phyloP scores from a whole-genome alignment of 2,888 invertebrate species.

The Terebella lapidaria region DNA sequence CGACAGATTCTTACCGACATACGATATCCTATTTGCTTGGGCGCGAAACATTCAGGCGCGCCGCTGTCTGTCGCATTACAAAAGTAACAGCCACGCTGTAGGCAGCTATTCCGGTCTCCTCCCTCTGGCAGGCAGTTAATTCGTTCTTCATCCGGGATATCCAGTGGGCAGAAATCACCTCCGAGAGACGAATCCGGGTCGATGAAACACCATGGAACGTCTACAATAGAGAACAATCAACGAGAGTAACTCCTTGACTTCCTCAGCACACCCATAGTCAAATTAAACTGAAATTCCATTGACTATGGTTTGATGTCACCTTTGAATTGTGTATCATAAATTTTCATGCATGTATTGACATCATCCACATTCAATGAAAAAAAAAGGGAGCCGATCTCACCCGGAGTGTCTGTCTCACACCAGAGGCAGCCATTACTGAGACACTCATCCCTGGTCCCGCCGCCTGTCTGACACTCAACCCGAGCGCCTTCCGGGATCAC shows the following conservation, averaged over 20 bases:
- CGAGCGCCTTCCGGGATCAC: constrained; percentile 8
- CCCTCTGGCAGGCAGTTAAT: constrained; percentile 26
- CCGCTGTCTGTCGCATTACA: not conserved
- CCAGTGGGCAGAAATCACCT: constrained; percentile 4
- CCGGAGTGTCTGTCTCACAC: constrained; percentile 7
- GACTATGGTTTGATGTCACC: too few species aligned
- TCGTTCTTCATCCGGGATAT: constrained; percentile 12
- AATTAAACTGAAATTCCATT: too few species aligned
- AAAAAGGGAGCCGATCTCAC: too few species aligned
- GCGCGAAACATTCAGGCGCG: not conserved
- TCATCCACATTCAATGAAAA: too few species aligned
- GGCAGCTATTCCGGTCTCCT: constrained; percentile 13
- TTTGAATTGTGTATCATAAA: too few species aligned
- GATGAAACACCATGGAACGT: not conserved
- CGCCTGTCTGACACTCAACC: constrained; percentile 18
- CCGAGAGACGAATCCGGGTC: not conserved
- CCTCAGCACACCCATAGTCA: too few species aligned
- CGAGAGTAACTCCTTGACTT: too few species aligned
- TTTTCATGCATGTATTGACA: too few species aligned
- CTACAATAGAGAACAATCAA: too few species aligned
- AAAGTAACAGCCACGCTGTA: constrained; percentile 17
- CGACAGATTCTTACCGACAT: too few species aligned
- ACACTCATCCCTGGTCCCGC: constrained; percentile 12
- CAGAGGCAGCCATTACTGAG: constrained; percentile 18
- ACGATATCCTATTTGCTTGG: constrained; percentile 2